phyloP scores from a whole-genome alignment of 2,797 vertebrate genomes.

The Buphagus erythrorhynchus region DNA sequence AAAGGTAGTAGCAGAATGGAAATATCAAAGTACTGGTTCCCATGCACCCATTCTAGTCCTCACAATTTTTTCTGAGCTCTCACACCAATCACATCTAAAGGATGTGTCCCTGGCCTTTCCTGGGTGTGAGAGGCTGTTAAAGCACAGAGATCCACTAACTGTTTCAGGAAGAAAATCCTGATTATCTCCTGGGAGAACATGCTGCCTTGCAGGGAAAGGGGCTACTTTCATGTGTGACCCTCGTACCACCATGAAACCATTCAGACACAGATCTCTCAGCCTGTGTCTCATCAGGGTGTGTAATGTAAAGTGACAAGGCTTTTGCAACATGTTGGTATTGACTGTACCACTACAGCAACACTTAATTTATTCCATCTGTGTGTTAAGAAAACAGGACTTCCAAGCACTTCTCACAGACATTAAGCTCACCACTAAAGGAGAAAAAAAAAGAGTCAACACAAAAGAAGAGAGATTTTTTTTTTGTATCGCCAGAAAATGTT shows the following conservation, averaged over 20 bases:
- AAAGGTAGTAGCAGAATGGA: background rate
- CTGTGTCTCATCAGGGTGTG: background rate
- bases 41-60: background rate
- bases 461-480: background rate
- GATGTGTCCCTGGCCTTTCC: background rate
- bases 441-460: background rate
- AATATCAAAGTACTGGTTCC: background rate
- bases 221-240: constrained; percentile 25
- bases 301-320: constrained; percentile 20
- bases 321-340: constrained; percentile 2
- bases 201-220: background rate
- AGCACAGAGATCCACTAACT: background rate
- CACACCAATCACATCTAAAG: background rate
- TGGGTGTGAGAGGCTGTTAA: background rate
- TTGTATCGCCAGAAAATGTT: background rate
- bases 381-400: background rate
- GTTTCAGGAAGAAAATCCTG: constrained; percentile 19
- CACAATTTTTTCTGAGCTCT: background rate
- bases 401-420: background rate
- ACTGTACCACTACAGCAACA: background rate
- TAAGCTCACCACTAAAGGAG: background rate
- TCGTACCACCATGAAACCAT: constrained; percentile 10
- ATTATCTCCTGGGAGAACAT: constrained; percentile 19
- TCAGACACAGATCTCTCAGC: background rate
- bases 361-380: background rate